Evolutionary conservation across 23 tunicate species (phyloP).

Genomic region (Ascidia mentula): DNA sequence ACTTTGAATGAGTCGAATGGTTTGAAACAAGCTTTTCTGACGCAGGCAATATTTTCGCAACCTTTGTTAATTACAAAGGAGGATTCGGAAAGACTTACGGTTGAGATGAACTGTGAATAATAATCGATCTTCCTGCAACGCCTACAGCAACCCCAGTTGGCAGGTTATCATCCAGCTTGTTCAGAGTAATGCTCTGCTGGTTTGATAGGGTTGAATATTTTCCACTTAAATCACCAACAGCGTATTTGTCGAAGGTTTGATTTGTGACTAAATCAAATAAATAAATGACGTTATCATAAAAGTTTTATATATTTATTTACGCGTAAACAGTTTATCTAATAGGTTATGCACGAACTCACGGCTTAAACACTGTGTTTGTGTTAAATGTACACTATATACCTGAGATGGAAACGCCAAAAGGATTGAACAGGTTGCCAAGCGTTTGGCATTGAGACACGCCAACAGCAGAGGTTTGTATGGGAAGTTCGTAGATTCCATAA

Average conservation of each 20-base stretch:
- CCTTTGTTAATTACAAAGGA: no score
- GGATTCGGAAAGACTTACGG: not conserved
- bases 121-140: conserved; percentile 53
- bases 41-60: no score
- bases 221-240: conserved; percentile 71
- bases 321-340: no score
- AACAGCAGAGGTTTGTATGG: conserved; percentile 17
- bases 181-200: not conserved
- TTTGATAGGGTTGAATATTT: conserved; percentile 41
- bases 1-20: no score
- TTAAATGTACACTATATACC: not conserved
- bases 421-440: conserved; percentile 44
- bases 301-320: no score
- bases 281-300: no score
- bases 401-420: conserved; percentile 12
- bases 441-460: conserved; percentile 22
- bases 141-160: conserved; percentile 44
- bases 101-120: conserved; percentile 38
- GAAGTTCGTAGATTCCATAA: conserved; percentile 56
- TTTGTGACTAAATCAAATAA: conserved; percentile 16
- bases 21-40: no score
- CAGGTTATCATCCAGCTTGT: conserved; percentile 44
- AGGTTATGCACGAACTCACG: no score
- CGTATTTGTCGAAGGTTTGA: conserved; percentile 44
- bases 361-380: not conserved